A percentile compares a stretch with the other conserved stretches of the same genome.
Conservation (phyloP, 2,797 vertebrate genomes). For the Rachycentron canadum region DNA sequence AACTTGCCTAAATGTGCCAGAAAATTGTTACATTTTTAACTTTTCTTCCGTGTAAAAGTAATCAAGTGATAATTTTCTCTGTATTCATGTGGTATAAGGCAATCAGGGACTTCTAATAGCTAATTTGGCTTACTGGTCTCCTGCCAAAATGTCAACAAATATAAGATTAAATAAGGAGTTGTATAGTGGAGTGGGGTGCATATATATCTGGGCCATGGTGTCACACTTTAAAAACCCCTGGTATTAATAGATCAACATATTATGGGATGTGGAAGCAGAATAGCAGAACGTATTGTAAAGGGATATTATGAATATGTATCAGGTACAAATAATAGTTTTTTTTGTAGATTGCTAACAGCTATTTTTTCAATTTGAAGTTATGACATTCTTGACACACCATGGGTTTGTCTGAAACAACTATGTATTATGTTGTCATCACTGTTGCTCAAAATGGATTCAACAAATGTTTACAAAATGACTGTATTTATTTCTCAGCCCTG, state of each 20-base stretch:
- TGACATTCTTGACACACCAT: neutral
- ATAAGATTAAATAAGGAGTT: neutral
- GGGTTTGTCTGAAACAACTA: neutral
- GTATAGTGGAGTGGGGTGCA: too few species aligned
- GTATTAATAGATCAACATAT: neutral
- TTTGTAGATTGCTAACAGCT: neutral
- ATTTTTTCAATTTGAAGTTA: neutral
- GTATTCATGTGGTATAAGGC: neutral
- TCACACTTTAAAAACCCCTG: neutral
- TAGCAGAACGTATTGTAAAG: neutral
- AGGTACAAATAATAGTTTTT: neutral
- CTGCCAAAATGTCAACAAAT: neutral
- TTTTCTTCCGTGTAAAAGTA: neutral
- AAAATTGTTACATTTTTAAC: neutral
- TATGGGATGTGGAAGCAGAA: too few species aligned
- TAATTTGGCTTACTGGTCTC: neutral
- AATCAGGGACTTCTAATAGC: neutral
- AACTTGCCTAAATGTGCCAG: neutral
- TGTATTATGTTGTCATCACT: neutral
- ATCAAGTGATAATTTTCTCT: neutral
- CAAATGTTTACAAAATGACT: conserved; percentile 1
- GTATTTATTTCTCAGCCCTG: conserved; percentile 13
- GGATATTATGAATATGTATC: neutral
- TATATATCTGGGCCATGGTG: neutral
- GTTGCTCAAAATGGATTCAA: conserved; percentile 3